phyloP scores from a whole-genome alignment of 1,140 invertebrate species.

The Brachionus calyciflorus region DNA sequence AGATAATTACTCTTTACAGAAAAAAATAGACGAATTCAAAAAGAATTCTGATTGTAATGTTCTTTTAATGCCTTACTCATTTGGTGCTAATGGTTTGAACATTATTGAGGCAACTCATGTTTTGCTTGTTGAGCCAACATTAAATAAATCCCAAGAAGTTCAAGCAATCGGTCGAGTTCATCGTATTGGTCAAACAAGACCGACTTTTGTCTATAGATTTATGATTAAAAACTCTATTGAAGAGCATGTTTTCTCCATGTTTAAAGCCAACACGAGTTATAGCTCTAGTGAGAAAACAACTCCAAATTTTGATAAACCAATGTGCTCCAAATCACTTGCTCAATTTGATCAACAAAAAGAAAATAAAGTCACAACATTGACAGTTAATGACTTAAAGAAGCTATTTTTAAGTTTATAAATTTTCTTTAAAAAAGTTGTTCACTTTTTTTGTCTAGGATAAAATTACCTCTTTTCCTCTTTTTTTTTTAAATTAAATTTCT shows the following conservation, averaged over 20 bases:
- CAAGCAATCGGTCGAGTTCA: conserved; percentile 77
- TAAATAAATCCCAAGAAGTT: conserved; percentile 71
- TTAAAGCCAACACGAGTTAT: conserved; percentile 17
- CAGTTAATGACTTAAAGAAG: conserved; percentile 1
- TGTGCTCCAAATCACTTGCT: conserved; percentile 4
- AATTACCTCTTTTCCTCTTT: too few species aligned
- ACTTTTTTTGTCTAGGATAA: too few species aligned
- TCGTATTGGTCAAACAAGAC: conserved; percentile 73
- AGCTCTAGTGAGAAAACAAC: too few species aligned
- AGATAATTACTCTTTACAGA: not conserved
- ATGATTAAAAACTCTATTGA: conserved; percentile 70
- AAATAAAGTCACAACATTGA: not conserved
- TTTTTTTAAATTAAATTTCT: too few species aligned
- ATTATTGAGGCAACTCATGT: conserved; percentile 76
- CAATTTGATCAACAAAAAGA: not conserved
- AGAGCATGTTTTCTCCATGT: conserved; percentile 65
- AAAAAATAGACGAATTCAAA: conserved; percentile 38
- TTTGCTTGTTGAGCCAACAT: conserved; percentile 72
- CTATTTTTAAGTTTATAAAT: conserved; percentile 17
- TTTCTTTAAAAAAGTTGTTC: not conserved
- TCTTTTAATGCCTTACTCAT: conserved; percentile 68
- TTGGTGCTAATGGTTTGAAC: conserved; percentile 74
- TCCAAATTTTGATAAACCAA: not conserved
- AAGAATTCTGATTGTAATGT: conserved; percentile 61
- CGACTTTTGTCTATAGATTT: conserved; percentile 69